Percentiles rank a stretch among this genome's conserved stretches.
Evolutionary conservation across 2,113 vertebrate genomes (phyloP).

Genomic region (Cavia porcellus): DNA sequence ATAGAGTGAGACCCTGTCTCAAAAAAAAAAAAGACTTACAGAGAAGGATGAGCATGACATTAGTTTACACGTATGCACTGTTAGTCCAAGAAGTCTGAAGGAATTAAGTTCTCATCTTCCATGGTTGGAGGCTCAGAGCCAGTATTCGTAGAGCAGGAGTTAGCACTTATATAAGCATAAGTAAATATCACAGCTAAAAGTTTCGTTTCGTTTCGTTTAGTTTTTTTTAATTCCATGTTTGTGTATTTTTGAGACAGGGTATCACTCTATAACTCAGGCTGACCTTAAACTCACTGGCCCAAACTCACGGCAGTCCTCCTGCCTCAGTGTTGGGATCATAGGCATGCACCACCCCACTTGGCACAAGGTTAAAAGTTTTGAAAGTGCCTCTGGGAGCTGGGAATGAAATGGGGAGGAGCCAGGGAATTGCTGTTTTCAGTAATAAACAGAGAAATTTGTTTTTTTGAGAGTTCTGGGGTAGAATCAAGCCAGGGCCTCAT

Average conservation of each 20-base stretch:
- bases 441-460: neutral
- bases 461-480: neutral
- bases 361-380: neutral
- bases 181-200: neutral
- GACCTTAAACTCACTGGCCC: neutral
- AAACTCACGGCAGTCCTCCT: neutral
- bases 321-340: neutral
- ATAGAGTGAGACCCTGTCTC: too few species aligned
- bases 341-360: neutral
- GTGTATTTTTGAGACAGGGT: neutral
- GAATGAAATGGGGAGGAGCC: neutral
- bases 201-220: neutral
- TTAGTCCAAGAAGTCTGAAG: slow-evolving; percentile 15
- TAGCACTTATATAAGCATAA: neutral
- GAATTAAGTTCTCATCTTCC: neutral
- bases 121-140: neutral
- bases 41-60: neutral
- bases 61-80: neutral
- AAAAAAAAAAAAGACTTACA: neutral
- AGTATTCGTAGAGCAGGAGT: neutral
- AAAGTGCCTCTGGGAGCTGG: neutral
- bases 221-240: neutral
- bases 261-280: too few species aligned
- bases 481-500: neutral
- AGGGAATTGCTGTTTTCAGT: neutral